Percentiles rank a stretch among this genome's conserved stretches.
These are phyloP conservation scores for Turritopsis dohrnii DNA, from an alignment of 30 jellyfish, hydroid and myxozoan genomes.

Conservation along the genomic window DNA sequence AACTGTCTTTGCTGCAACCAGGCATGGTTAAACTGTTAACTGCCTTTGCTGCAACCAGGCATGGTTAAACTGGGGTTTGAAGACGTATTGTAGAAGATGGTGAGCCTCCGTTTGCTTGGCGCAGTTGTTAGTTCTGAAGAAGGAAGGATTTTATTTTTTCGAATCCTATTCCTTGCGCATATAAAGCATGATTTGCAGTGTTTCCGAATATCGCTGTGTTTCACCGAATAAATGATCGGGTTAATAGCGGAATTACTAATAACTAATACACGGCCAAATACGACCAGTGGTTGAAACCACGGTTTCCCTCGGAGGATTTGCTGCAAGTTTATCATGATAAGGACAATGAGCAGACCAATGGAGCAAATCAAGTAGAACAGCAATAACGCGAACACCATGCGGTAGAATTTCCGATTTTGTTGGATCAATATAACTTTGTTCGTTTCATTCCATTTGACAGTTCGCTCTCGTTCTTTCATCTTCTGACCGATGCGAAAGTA, in stretches of 20 bases:
- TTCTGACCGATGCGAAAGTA: neutral
- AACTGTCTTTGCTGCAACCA: too few relatives aligned
- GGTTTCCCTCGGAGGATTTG: neutral
- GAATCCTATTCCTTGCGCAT: neutral
- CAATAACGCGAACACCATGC: neutral
- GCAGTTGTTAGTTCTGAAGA: neutral
- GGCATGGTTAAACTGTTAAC: too few relatives aligned
- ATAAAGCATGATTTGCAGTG: neutral
- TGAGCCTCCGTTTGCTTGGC: neutral
- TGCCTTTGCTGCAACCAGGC: neutral
- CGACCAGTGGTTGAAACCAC: neutral
- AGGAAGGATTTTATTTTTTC: neutral
- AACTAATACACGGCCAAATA: neutral
- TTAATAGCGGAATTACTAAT: neutral
- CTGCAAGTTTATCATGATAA: neutral
- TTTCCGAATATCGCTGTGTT: neutral
- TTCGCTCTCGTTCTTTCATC: neutral
- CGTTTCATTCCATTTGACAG: neutral
- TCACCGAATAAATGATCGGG: neutral
- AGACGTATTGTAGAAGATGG: neutral
- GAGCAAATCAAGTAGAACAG: neutral
- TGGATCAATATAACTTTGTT: neutral
- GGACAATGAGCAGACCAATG: neutral
- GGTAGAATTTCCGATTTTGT: neutral
- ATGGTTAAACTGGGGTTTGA: neutral